Conservation (phyloP, 2,797 vertebrate genomes). For the Dallia pectoralis region DNA sequence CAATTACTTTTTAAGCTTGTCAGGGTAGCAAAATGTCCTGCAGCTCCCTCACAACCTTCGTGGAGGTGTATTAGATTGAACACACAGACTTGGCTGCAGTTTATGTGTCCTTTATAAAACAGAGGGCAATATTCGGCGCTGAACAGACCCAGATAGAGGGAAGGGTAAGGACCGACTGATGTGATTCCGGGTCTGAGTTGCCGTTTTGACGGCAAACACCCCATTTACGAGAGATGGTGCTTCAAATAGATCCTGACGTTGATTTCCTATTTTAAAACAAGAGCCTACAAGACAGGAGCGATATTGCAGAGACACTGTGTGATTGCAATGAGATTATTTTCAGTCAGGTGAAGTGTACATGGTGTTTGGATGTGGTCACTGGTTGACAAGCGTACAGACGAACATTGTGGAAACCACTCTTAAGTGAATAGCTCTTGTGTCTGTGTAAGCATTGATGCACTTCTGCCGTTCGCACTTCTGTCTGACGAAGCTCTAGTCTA, state of each 20-base stretch:
- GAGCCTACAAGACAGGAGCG: not conserved
- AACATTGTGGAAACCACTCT: not conserved
- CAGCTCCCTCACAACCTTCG: not conserved
- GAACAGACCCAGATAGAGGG: slow-evolving; percentile 6
- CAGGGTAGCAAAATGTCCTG: not conserved
- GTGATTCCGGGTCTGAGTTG: too few relatives aligned
- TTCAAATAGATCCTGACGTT: too few relatives aligned
- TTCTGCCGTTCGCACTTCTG: slow-evolving; percentile 22
- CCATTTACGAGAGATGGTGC: too few relatives aligned
- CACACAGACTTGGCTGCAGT: not conserved
- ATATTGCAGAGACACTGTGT: not conserved
- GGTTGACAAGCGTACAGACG: not conserved
- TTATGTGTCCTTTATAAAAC: not conserved
- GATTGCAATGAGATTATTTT: too few relatives aligned
- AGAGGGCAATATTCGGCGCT: not conserved
- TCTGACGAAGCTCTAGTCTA: slow-evolving; percentile 36
- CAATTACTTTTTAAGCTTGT: not conserved
- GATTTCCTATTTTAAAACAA: not conserved
- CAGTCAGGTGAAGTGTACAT: not conserved
- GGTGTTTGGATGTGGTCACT: not conserved
- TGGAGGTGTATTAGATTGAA: not conserved
- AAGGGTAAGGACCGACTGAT: too few relatives aligned
- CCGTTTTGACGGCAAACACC: too few relatives aligned
- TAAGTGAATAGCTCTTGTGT: slow-evolving; percentile 22
- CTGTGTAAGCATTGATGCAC: slow-evolving; percentile 35